Conservation (phyloP, 2,888 invertebrate species). For the Callyntrura guangdongensis region DNA sequence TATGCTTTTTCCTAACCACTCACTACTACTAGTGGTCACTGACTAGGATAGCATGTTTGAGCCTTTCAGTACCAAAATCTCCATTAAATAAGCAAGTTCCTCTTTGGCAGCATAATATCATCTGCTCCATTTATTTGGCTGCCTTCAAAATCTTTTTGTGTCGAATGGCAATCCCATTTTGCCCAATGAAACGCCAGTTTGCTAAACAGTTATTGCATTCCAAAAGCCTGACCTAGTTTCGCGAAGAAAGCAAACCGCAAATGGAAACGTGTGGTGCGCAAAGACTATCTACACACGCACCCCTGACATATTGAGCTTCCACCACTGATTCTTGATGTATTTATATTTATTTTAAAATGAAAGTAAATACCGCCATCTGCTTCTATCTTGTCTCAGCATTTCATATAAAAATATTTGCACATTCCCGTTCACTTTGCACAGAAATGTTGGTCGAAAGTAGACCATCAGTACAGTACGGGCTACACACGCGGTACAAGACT, state of each 20-base stretch:
- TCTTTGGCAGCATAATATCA: background rate
- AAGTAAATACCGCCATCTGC: conserved; percentile 25
- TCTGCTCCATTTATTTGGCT: background rate
- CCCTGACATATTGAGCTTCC: background rate
- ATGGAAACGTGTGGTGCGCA: no score
- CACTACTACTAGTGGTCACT: no score
- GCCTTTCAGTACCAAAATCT: no score
- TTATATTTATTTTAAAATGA: conserved; percentile 26
- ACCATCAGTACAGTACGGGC: background rate
- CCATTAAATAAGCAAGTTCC: background rate
- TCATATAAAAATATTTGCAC: conserved; percentile 41
- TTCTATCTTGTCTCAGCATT: background rate
- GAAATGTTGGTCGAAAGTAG: conserved; percentile 5
- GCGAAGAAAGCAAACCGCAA: background rate
- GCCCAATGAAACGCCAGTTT: background rate
- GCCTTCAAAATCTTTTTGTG: conserved; percentile 15
- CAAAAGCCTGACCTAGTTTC: conserved; percentile 33
- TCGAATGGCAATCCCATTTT: conserved; percentile 7
- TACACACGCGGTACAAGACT: background rate
- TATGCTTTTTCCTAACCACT: no score
- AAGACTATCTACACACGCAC: background rate
- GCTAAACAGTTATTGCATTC: conserved; percentile 30
- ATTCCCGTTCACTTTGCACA: background rate
- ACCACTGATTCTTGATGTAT: background rate
- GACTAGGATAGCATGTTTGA: no score